Conservation (phyloP, 2,113 vertebrate genomes). For the Hypomesus transpacificus region DNA sequence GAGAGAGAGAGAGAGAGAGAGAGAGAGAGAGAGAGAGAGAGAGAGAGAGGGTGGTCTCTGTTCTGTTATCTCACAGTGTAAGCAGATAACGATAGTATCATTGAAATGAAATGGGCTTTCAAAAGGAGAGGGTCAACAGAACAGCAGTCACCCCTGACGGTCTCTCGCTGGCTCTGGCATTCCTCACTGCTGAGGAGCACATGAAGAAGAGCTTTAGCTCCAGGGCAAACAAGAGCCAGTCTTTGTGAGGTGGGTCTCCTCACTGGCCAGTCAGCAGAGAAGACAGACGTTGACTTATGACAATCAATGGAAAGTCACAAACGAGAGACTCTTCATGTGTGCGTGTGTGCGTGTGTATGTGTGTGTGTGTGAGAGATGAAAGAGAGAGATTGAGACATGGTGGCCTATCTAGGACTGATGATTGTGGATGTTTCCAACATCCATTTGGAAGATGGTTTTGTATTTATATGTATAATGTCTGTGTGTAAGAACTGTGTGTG, state of each 20-base stretch:
- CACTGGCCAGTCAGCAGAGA: conserved; percentile 9
- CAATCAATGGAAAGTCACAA: conserved; percentile 26
- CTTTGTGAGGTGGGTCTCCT: conserved; percentile 49
- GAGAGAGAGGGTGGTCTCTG: conserved; percentile 2
- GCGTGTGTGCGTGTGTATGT: no score
- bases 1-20: neutral
- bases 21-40: neutral
- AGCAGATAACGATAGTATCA: conserved; percentile 43
- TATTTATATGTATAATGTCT: conserved; percentile 4
- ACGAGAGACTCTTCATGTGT: neutral
- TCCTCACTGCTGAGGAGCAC: conserved; percentile 44
- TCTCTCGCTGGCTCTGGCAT: conserved; percentile 38
- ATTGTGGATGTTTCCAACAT: conserved; percentile 7
- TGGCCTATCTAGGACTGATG: conserved; percentile 17
- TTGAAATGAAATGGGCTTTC: conserved; percentile 43
- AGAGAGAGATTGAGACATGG: conserved; percentile 7
- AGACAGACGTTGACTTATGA: conserved; percentile 21
- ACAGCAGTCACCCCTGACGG: conserved; percentile 23
- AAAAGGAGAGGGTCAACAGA: conserved; percentile 42
- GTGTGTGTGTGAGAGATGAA: neutral
- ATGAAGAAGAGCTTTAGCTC: conserved; percentile 43
- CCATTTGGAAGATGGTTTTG: neutral
- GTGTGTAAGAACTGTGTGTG: neutral
- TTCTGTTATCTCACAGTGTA: conserved; percentile 37
- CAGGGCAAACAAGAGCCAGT: conserved; percentile 42